Percentiles rank a stretch among this genome's conserved stretches.
phyloP scores from a whole-genome alignment of 35 echinoderm and acorn worm genomes.

The Apostichopus californicus region DNA sequence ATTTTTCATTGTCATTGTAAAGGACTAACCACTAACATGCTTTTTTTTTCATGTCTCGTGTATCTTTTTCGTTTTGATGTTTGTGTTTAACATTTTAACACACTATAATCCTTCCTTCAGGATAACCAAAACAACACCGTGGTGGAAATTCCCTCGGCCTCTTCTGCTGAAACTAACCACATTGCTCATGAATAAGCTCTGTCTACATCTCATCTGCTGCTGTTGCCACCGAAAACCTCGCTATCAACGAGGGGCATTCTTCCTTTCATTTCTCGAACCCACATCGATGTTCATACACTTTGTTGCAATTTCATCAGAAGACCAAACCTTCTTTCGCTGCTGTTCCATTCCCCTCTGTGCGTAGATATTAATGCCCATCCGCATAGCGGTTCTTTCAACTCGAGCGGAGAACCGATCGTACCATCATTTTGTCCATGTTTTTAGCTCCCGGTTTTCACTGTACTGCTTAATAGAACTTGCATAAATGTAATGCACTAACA shows the following conservation, averaged over 20 bases:
- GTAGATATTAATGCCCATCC: no score
- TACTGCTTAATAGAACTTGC: background rate
- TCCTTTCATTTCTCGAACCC: background rate
- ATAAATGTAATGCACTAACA: constrained; percentile 9
- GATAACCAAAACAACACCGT: constrained; percentile 45
- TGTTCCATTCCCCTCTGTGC: no score
- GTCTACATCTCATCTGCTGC: background rate
- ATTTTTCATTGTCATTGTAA: no score
- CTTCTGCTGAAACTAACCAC: constrained; percentile 38
- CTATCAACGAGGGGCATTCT: background rate
- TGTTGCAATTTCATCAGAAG: no score
- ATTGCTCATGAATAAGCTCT: constrained; percentile 35
- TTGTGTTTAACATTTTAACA: background rate
- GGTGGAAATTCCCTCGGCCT: constrained; percentile 5
- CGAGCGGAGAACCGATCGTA: no score
- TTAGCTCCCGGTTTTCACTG: no score
- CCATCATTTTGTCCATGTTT: no score
- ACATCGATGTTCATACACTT: background rate
- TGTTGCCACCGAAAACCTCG: background rate
- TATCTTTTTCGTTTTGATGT: no score
- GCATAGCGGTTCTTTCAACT: no score
- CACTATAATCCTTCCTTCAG: constrained; percentile 38
- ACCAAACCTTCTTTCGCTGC: no score
- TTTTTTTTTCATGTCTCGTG: no score
- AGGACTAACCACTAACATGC: no score